Conservation (phyloP, 2,888 invertebrate genomes). For the Cryptocheilus praepositus region DNA sequence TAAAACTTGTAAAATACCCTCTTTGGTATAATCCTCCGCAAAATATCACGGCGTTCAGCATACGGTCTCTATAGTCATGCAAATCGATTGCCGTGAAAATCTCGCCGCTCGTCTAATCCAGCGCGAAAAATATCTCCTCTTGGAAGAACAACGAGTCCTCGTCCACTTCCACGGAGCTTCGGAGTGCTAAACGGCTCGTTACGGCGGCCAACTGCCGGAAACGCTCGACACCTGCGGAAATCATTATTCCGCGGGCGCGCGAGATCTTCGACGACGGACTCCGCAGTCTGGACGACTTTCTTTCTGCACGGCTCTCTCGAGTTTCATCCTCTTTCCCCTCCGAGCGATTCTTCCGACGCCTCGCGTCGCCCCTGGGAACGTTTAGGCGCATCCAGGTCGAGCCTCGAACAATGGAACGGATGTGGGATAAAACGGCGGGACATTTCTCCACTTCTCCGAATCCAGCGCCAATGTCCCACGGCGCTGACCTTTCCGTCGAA, state of each 20-base stretch:
- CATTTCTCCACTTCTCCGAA: constrained; percentile 17
- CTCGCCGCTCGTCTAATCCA: no score
- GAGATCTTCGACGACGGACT: constrained; percentile 20
- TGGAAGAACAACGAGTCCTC: neutral
- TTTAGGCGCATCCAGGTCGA: constrained; percentile 22
- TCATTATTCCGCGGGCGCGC: constrained; percentile 34
- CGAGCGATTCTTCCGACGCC: constrained; percentile 3
- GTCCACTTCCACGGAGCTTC: neutral
- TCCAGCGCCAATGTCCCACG: neutral
- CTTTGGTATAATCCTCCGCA: no score
- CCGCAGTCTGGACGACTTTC: neutral
- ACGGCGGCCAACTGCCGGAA: constrained; percentile 31
- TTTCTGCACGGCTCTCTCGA: no score
- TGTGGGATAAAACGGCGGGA: constrained; percentile 23
- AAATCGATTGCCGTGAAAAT: no score
- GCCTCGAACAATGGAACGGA: constrained; percentile 30
- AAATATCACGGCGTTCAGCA: no score
- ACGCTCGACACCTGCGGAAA: constrained; percentile 32
- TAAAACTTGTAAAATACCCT: no score
- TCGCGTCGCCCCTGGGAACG: constrained; percentile 6
- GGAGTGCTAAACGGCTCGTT: constrained; percentile 35
- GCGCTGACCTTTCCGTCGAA: neutral
- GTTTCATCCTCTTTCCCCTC: neutral
- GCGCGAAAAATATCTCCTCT: neutral
- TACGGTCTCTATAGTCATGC: no score